Percentiles rank a stretch among this genome's conserved stretches.
phyloP scores from a whole-genome alignment of 2,113 vertebrate species.

The Numenius arquata region DNA sequence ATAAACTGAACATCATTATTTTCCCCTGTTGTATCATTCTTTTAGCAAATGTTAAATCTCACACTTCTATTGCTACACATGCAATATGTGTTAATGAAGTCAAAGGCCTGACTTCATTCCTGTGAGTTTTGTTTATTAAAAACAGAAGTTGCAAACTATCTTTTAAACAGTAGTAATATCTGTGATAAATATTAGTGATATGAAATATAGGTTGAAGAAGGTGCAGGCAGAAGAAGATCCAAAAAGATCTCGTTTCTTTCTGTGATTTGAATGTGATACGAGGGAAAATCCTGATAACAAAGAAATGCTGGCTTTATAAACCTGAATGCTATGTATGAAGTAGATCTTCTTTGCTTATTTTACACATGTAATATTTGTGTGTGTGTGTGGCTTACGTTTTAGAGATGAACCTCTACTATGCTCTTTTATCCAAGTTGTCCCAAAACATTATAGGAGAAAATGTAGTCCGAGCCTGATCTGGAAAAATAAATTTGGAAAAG shows the following conservation, averaged over 20 bases:
- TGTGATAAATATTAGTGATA: neutral
- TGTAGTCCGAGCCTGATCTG: neutral
- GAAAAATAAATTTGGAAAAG: neutral
- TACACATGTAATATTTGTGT: neutral
- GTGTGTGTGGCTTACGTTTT: neutral
- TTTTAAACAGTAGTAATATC: neutral
- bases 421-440: neutral
- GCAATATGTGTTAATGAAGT: neutral
- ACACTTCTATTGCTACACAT: neutral
- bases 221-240: rapidly evolving
- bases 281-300: neutral
- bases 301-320: neutral
- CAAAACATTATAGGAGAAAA: neutral
- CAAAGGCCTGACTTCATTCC: neutral
- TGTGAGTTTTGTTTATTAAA: neutral
- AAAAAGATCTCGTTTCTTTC: neutral
- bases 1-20: neutral
- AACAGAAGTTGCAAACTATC: neutral
- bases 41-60: neutral
- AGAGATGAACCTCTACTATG: neutral
- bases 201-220: neutral
- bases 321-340: neutral
- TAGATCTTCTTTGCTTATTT: neutral
- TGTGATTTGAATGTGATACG: rapidly evolving
- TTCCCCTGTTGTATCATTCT: neutral